phyloP scores from a whole-genome alignment of 1,140 invertebrate genomes.

The Dendrolimus kikuchii region DNA sequence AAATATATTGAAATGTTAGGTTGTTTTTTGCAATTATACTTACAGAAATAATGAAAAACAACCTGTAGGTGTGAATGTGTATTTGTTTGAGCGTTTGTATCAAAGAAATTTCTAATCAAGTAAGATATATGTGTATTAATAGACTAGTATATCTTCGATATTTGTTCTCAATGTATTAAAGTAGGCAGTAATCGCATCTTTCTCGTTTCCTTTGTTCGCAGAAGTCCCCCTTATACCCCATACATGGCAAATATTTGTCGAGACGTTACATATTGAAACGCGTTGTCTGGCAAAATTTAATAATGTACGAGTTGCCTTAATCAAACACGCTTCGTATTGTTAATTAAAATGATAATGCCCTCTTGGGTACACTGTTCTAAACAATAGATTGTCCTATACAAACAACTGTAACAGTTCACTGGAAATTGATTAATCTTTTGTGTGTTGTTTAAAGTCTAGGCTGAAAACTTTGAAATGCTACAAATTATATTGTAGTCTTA shows the following conservation, averaged over 20 bases:
- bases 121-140: neutral
- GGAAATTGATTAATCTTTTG: neutral
- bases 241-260: constrained; percentile 20
- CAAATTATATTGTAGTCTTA: too few species aligned
- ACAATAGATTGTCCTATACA: neutral
- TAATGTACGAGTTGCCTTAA: constrained; percentile 17
- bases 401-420: neutral
- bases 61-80: too few species aligned
- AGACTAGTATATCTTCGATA: constrained; percentile 2
- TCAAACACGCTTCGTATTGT: constrained; percentile 20
- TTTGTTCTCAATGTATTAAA: constrained; percentile 19
- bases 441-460: too few species aligned
- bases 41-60: too few species aligned
- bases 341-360: constrained; percentile 18
- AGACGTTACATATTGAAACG: constrained; percentile 23
- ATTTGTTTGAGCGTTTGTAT: too few species aligned
- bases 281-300: constrained; percentile 20
- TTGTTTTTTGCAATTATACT: too few species aligned
- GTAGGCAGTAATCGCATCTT: constrained; percentile 20
- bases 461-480: too few species aligned
- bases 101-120: neutral
- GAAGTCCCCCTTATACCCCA: constrained; percentile 12
- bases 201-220: constrained; percentile 17
- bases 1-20: too few species aligned
- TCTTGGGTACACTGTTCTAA: constrained; percentile 1